Evolutionary conservation across 1,140 invertebrate genomes (phyloP).

Genomic region (Eurosta solidaginis): DNA sequence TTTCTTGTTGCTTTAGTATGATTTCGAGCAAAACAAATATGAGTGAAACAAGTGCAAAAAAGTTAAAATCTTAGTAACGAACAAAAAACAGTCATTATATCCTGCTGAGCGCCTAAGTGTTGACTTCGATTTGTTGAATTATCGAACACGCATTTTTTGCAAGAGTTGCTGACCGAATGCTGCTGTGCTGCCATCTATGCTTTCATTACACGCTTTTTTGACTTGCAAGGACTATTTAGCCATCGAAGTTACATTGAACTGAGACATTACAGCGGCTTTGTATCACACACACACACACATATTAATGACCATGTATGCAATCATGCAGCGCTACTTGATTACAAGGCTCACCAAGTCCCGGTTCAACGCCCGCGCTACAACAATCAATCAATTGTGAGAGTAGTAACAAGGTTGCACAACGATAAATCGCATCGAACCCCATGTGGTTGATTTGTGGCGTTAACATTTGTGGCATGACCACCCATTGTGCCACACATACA

Average conservation of each 20-base stretch:
- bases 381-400: conserved; percentile 13
- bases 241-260: neutral
- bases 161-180: neutral
- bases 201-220: neutral
- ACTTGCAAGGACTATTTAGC: neutral
- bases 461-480: conserved; percentile 6
- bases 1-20: neutral
- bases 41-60: neutral
- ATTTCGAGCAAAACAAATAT: neutral
- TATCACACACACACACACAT: neutral
- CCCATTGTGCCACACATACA: conserved; percentile 7
- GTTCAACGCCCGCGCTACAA: conserved; percentile 5
- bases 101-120: conserved; percentile 28
- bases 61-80: neutral
- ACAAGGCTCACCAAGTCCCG: no score
- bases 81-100: neutral
- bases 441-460: conserved; percentile 20
- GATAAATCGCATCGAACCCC: neutral
- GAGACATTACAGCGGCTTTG: neutral
- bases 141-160: neutral
- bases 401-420: neutral
- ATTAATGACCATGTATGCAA: neutral
- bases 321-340: neutral
- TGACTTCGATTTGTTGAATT: conserved; percentile 28
- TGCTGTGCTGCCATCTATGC: neutral